Base-by-base conservation (phyloP, 2,113 vertebrate genomes). In the Canis aureus region DNA sequence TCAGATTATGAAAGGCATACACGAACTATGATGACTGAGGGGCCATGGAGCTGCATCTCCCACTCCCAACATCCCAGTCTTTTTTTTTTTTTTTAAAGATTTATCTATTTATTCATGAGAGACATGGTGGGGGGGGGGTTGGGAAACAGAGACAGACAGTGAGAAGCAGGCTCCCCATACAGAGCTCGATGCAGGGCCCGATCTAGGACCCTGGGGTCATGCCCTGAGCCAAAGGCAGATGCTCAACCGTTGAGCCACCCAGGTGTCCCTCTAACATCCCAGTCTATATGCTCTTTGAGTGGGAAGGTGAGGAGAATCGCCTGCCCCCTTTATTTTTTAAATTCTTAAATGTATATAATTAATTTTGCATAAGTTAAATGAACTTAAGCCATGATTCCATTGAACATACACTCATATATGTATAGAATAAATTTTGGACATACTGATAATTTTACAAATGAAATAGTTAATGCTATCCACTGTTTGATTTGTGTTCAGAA, bases 381-480 rank as follows among this genome's bases (percentile, higher is more conserved):
- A 92, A 12, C 25, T 86, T 83, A 71, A 49, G 11, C 1, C 43
- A 87, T 2, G 60, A 55, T 13, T 92, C 10, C 55, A 55, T 49
- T 74, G 51, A 84, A 43, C n/a, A 87, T 60, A 0, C 17, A 60
- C 22, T 76, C 64, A 92, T 55, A 55, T 83, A 73, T 81, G 17
- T 38, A 74, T 89, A 17, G 5, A 89, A 51, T 59, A 73, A 62
- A 53, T 86, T 83, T 79, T 91, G 57, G 71, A 43, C 11, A 88
- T 79, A 3, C 53, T 96, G 74, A 90, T 92, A 67, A 86, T 86
- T 89, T 98, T 97, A 43, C 89, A 73, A 73, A 76, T 84, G 20
- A 89, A 84, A 43, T 87, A 90, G 95, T 95, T 91, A 92, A 71
- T 94, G 55, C 29, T 93, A 79, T 27, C 85, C 29, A 67, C 2